Evolutionary conservation across 2,797 vertebrate species (phyloP), one percentile per base, ranked within the genome.

Genomic region (Calcarius lapponicus): DNA sequence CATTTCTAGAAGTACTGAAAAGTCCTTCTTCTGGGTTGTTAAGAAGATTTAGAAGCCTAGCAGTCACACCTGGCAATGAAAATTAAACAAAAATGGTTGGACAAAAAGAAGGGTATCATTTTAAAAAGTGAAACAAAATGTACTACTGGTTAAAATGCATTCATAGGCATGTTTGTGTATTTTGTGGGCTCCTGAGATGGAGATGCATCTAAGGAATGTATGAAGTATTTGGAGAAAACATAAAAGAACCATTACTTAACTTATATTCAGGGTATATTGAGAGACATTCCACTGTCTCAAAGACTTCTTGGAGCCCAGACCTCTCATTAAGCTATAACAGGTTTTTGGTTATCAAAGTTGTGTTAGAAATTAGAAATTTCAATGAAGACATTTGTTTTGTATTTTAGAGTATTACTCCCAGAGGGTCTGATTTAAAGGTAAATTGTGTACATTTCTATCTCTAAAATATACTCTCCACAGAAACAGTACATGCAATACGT

Each of bases 31-130:
- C 32, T 66, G 90, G 72, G 48, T 75, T 95, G 66, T 92, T 94
- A 2, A 73, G 97, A 82, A 86, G 80, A 76, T 76, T 95, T 80
- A 34, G 36, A 76, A 65, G 10, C 51, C 71, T 95, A 78, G 65
- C 57, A 86, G 79, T 93, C 81, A 79, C 5, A 25, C 18, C 82
- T 70, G 45, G 20, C 85, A 97, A 75, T 95, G 81, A 43, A 91
- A 90, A 74, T 48, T 62, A 84, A 88, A 54, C 10, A 58, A 43
- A 69, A 72, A 61, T 7, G 18, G 51, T n/a, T 57, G 50, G 62
- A 85, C 65, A 92, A 51, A 96, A 91, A 26, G 8, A 79, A 89
- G 80, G 10, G 7, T 91, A 86, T 92, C 10, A 92, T 96, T 97
- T 93, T 75, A 28, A 96, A 94, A 89, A 28, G 18, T 80, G 78